These are phyloP conservation scores for Mellilla xanthometata DNA, from an alignment of 2,888 invertebrate genomes.

Conservation along the genomic window DNA sequence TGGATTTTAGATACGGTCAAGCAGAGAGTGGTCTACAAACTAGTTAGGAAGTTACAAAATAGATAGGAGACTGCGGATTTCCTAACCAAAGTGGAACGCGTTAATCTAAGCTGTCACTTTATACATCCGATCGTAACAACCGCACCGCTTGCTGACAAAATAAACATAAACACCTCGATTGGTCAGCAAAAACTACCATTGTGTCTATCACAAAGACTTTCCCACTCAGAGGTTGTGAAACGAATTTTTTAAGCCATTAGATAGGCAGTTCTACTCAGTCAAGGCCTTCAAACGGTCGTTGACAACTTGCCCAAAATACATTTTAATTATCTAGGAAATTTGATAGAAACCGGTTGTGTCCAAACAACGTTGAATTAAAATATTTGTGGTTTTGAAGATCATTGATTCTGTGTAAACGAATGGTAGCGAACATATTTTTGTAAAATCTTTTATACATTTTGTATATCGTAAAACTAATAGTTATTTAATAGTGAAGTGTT, in stretches of 20 bases:
- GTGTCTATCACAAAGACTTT: conserved; percentile 26
- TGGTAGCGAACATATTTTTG: too few species aligned
- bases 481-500: conserved; percentile 4
- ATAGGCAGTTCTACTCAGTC: conserved; percentile 20
- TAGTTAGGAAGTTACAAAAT: too few species aligned
- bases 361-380: neutral
- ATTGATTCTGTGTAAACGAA: too few species aligned
- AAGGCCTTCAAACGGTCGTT: conserved; percentile 20
- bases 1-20: too few species aligned
- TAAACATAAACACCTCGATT: conserved; percentile 10
- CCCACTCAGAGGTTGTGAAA: conserved; percentile 25
- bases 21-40: too few species aligned
- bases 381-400: too few species aligned
- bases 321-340: conserved; percentile 8
- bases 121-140: conserved; percentile 17
- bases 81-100: too few species aligned
- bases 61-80: too few species aligned
- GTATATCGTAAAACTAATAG: too few species aligned
- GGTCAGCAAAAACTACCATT: conserved; percentile 24
- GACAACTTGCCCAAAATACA: conserved; percentile 15
- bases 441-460: too few species aligned
- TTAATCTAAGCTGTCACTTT: too few species aligned
- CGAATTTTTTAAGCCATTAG: conserved; percentile 19
- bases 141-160: conserved; percentile 23
- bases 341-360: conserved; percentile 1